Evolutionary conservation across 2,888 invertebrate species (phyloP), one percentile per base, ranked within the genome.

Genomic region (Desoria tigrina): DNA sequence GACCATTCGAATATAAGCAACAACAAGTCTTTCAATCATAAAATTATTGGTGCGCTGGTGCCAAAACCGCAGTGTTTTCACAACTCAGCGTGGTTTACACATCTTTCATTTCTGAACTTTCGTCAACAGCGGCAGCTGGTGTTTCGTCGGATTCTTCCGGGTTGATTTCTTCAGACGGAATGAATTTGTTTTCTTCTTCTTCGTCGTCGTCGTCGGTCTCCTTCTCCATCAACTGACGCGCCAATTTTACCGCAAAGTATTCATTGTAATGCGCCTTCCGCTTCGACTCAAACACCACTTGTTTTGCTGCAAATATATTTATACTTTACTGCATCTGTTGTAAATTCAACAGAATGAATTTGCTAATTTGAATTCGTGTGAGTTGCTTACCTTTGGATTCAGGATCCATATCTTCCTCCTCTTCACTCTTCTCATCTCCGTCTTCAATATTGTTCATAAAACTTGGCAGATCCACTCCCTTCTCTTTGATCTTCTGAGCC

Each of bases 211-310:
- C 62, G 21, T 24, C 53, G 28, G 90, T 90, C 65, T 95, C 95
- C 78, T 94, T 90, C 74, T 92, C 88, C 83, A 96, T 86, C 73
- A 96, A 83, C 81, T 95, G 90, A 76, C 94, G 86, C 26, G 96
- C 95, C 78, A 95, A 81, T 81, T 94, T 91, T 7, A 97, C 88
- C 0, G 95, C 96, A 81, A 94, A 90, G 81, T 92, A 98, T 81
- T 99, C 99, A 81, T 97, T 95, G 82, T 99, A 99, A 79, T 99
- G 99, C 77, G 90, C 88, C 84, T 95, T 97, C 70, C 99, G 85
- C 79, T 95, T 96, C 75, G 88, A 86, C 81, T 96, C 94, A 79
- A 99, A 99, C 69, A 88, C 87, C 77, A 86, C 84, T 77, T 90
- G 85, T 77, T 87, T 86, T n/a, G 39, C 50, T 51, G 28, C n/a